Base-by-base conservation (phyloP, 2,113 vertebrate species). In the Larimichthys crocea region DNA sequence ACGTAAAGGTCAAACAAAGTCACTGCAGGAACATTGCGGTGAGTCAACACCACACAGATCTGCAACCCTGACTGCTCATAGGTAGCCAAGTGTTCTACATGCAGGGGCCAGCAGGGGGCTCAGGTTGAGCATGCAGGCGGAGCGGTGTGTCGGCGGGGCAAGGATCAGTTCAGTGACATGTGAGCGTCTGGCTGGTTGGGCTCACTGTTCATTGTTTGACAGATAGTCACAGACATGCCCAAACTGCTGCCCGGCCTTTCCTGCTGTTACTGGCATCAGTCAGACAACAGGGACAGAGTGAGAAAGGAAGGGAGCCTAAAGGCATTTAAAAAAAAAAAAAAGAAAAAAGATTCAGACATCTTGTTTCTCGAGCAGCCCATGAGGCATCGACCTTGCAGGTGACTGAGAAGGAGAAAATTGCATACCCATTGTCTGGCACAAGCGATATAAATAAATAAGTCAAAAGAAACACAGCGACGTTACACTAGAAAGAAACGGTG, bases 51-150 rank as follows among this genome's bases (percentile, higher is more conserved):
- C 52, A n/a, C 31, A 52, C 46, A 66, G 76, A 60, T 67, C 24
- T 53, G 70, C 46, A 57, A 71, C 46, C 19, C 29, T 17, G 44
- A 50, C 69, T 53, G 69, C 53, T 68, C 22, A 3, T 48, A 63
- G 74, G 59, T 67, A 59, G 46, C 40, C 65, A 44, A 46, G 74
- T 83, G 70, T 74, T 24, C 31, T 85, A 53, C 75, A 79, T 5
- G 10, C 44, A 48, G 16, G 20, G 60, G 56, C 86, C 82, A 82
- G 88, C 85, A 91, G 89, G 86, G 80, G 88, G 92, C 89, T 71
- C 73, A 83, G 76, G 82, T 77, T 84, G 83, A 79, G 62, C 48
- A 17, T 61, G 65, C 75, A 83, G 68, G 53, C 46, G 10, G 59
- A 46, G 59, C 22, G 3, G 49, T 40, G 62, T 64, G 74, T 67